Evolutionary conservation across 2,797 vertebrate species (phyloP).

Genomic region (Psittacula echo): DNA sequence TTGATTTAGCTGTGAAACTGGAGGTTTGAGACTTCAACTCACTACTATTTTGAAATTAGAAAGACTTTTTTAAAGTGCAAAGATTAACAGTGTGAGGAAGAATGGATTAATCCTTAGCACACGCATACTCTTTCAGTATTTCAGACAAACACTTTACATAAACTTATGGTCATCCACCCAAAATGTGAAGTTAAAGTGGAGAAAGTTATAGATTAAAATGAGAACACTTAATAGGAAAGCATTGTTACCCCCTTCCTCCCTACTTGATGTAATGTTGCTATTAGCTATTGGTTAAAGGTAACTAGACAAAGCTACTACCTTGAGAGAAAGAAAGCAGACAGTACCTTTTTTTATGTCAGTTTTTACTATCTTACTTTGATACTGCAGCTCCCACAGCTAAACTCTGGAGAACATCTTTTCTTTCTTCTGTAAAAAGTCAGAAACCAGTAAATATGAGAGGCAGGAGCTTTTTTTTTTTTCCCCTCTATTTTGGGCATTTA

Average conservation of each 20-base stretch:
- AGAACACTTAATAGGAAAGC: neutral
- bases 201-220: neutral
- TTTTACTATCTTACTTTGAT: neutral
- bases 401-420: neutral
- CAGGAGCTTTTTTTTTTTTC: neutral
- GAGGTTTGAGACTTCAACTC: neutral
- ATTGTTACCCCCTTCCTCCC: neutral
- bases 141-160: slow-evolving; percentile 41
- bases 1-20: neutral
- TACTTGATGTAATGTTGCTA: neutral
- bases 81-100: neutral
- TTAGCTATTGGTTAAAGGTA: neutral
- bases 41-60: neutral
- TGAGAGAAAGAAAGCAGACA: neutral
- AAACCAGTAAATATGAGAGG: neutral
- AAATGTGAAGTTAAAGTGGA: slow-evolving; percentile 16
- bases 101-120: neutral
- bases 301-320: neutral
- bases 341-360: neutral
- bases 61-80: neutral
- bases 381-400: neutral
- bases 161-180: slow-evolving; percentile 31
- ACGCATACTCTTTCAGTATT: slow-evolving; percentile 38
- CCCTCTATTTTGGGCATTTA: neutral
- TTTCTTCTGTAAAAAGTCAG: neutral